Conservation (phyloP, 2,888 invertebrate species). For the Kuschelorhynchus macadamiae region DNA sequence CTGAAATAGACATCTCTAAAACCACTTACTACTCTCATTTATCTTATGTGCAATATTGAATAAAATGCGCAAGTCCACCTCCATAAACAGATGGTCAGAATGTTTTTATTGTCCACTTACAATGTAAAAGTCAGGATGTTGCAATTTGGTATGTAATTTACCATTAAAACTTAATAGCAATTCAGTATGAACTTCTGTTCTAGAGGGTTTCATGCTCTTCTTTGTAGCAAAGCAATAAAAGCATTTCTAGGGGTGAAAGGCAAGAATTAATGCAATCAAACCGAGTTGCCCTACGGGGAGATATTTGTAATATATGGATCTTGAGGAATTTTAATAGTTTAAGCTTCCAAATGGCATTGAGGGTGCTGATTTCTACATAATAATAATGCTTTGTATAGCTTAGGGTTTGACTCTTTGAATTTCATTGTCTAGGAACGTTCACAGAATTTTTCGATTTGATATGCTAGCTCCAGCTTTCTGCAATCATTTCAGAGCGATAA, state of each 20-base stretch:
- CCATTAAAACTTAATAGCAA: no score
- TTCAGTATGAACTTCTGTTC: neutral
- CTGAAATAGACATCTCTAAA: no score
- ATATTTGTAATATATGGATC: conserved; percentile 49
- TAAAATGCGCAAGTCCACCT: no score
- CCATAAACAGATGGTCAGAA: no score
- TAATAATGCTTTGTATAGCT: conserved; percentile 57
- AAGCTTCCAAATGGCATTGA: conserved; percentile 20
- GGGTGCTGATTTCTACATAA: conserved; percentile 46
- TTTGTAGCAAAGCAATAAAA: conserved; percentile 56
- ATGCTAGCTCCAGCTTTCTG: conserved; percentile 1
- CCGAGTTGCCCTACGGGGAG: conserved; percentile 50
- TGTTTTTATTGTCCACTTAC: no score
- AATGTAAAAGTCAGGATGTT: no score
- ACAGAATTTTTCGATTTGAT: conserved; percentile 25
- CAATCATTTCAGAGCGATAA: no score
- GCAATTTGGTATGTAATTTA: no score
- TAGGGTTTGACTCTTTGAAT: conserved; percentile 55
- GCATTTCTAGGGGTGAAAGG: conserved; percentile 54
- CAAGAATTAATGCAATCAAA: conserved; percentile 60
- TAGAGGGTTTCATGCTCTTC: conserved; percentile 14
- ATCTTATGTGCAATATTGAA: no score
- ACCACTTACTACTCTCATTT: no score
- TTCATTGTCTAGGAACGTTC: conserved; percentile 16
- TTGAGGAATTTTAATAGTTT: conserved; percentile 42